Evolutionary conservation across 2,113 vertebrate genomes (phyloP), one percentile per base, ranked within the genome.

Genomic region (Emydocephalus ijimae): DNA sequence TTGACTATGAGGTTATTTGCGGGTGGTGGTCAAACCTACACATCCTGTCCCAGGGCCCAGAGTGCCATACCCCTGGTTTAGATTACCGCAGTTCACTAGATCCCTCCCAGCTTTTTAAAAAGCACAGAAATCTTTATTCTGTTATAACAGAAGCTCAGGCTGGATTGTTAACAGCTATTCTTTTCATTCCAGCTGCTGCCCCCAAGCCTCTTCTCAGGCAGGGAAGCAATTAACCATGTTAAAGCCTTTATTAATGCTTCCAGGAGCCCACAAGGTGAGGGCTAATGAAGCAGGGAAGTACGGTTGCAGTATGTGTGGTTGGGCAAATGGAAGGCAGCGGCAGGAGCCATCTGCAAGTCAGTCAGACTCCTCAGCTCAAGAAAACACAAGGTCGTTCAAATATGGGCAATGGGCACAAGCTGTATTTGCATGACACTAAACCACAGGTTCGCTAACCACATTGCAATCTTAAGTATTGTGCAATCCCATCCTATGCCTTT

Each of bases 131-230:
- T 91, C 91, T 39, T 52, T 87, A 9, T 89, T 88, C 14, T 10
- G 87, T 69, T 24, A 14, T 5, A 50, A 61, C 48, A 86, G 54
- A 86, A 52, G 88, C 85, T 50, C 69, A 9, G 34, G 24, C 54
- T 34, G 88, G 50, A 92, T 89, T 85, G 89, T 92, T 92, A 92
- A 92, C 43, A 52, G 88, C 88, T 34, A 6, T 88, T 61, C 74
- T 12, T 55, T 85, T 50, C 2, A 74, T 55, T 89, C 64, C 45
- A 57, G 26, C 91, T 4, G 11, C 87, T 92, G 87, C 91, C 87
- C 87, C 14, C 87, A 8, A 92, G 88, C 92, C 69, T 85, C 64
- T 89, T 89, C 61, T 89, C 93, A 93, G 93, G 50, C 93, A 61
- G 87, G 64, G 55, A 59, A 54, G 69, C 64, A 89, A 92, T 89